Evolutionary conservation across 92 coral and sea anemone species (phyloP), one percentile per base, ranked within the genome.

Genomic region (Phenganax stokvisi): DNA sequence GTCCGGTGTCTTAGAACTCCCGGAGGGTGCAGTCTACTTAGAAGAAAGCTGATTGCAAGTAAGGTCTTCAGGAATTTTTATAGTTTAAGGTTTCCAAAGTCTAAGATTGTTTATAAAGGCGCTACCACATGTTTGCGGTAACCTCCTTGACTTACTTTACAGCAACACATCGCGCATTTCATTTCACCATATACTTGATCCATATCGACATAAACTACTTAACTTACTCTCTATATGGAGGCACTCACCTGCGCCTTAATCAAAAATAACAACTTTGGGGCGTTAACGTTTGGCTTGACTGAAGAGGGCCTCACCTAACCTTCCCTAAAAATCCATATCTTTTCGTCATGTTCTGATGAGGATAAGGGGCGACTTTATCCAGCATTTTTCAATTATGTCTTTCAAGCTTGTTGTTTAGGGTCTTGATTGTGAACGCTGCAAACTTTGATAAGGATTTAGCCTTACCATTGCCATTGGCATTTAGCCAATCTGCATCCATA

Each of bases 141-240:
- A 67, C 92, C 92, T 12, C 87, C 92, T 75, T 87, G 85, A 53
- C 90, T 88, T 53, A 86, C 90, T 71, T 84, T 81, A 75, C 90
- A 87, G 20, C 74, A 77, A 79, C 90, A 89, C 74, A 81, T 86
- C 10, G 89, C 81, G 78, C 67, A 77, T 53, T 80, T 82, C 30
- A 87, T 87, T 30, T 87, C 82, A 57, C 86, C 90, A 53, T 77
- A 55, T 56, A 16, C 30, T 56, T 84, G 85, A 72, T 84, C 54
- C 75, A 89, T 37, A 73, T 89, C 89, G 54, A 81, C 84, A 72
- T 89, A 89, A 59, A 84, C 88, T 12, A 60, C 28, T 62, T 89
- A 89, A n/a, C 53, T 52, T 4, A 53, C 13, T 51, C 85, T 83
- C 60, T 81, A 83, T 89, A 89, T 89, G 27, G 81, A 83, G 1